These are phyloP conservation scores for Hyphantria cunea DNA, from an alignment of 1,140 invertebrate species.

Conservation along the genomic window DNA sequence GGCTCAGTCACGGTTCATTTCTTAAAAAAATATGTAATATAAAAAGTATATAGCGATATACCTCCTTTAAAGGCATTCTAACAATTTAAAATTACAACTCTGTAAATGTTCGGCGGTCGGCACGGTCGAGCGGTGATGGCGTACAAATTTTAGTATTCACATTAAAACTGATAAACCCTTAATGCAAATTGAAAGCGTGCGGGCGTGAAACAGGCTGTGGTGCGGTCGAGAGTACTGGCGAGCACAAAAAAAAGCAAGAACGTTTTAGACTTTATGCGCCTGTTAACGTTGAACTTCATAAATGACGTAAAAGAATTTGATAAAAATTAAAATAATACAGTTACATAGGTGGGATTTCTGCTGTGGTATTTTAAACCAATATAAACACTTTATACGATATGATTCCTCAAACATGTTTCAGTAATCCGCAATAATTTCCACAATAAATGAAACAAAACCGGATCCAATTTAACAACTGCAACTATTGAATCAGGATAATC, in stretches of 20 bases:
- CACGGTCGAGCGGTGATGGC: conserved; percentile 22
- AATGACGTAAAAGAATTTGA: neutral
- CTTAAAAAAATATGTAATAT: too few relatives aligned
- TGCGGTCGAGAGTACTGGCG: conserved; percentile 4
- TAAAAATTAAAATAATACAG: neutral
- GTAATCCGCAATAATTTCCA: neutral
- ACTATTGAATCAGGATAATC: neutral
- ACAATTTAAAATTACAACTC: conserved; percentile 24
- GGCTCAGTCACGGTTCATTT: too few relatives aligned
- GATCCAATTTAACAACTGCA: neutral
- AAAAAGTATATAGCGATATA: conserved; percentile 15
- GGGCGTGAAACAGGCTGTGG: conserved; percentile 33
- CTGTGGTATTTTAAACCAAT: neutral
- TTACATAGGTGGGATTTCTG: neutral
- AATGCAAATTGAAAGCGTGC: conserved; percentile 46
- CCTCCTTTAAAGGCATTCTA: conserved; percentile 26
- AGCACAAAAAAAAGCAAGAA: conserved; percentile 4
- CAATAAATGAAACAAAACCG: neutral
- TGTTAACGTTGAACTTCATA: too few relatives aligned
- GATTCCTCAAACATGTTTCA: neutral
- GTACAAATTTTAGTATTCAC: conserved; percentile 36
- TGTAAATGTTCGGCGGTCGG: conserved; percentile 21
- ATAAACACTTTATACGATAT: neutral
- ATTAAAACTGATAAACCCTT: conserved; percentile 45
- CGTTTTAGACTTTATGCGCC: conserved; percentile 3